Conservation (phyloP, 2,888 invertebrate genomes). For the Acheta domesticus region DNA sequence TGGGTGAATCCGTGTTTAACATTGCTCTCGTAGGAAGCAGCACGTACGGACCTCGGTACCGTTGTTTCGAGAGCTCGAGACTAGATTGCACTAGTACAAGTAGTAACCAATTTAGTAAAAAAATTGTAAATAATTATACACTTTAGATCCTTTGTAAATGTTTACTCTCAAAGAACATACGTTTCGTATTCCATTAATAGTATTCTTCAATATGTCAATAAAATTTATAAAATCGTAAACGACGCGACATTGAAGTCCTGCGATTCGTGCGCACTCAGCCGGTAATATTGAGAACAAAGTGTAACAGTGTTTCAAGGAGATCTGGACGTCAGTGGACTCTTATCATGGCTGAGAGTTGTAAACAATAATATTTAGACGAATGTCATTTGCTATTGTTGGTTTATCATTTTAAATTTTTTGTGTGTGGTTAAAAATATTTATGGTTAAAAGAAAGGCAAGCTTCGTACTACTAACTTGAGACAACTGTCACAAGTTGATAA, state of each 20-base stretch:
- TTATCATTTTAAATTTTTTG: background rate
- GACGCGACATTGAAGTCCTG: background rate
- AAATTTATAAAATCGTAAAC: no score
- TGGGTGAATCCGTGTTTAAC: no score
- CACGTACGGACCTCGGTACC: no score
- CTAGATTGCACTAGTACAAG: no score
- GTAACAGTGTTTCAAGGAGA: background rate
- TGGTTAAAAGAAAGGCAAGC: background rate
- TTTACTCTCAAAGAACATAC: no score
- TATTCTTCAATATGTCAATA: no score
- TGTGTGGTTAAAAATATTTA: background rate
- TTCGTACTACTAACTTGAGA: background rate
- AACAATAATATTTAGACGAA: conserved; percentile 6
- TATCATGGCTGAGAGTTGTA: background rate
- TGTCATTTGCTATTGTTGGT: conserved; percentile 2
- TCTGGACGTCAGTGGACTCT: background rate
- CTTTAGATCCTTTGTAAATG: no score
- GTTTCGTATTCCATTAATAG: no score
- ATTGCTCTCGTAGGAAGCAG: no score
- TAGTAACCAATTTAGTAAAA: no score
- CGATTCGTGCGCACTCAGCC: background rate
- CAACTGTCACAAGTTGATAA: conserved; percentile 10
- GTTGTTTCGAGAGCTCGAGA: no score
- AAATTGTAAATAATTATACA: no score
- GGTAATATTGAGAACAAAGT: background rate